Evolutionary conservation across 2,113 vertebrate species (phyloP).

Genomic region (Terrapene triunguis): DNA sequence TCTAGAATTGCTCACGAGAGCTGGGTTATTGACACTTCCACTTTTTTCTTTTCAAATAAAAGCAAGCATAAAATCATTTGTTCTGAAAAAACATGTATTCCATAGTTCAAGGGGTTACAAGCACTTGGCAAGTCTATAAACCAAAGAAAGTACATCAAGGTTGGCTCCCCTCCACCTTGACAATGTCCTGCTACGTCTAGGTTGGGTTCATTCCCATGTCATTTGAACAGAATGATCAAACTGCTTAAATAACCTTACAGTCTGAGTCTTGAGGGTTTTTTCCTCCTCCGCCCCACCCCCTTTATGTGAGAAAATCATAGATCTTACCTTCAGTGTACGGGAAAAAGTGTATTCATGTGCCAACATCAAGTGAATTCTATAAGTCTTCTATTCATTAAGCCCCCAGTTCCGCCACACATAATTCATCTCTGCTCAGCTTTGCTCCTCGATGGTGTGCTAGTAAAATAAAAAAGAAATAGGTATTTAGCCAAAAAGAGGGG

Average conservation of each 20-base stretch:
- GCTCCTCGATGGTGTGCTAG: constrained; percentile 82
- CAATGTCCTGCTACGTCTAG: constrained; percentile 17
- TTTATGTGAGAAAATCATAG: constrained; percentile 68
- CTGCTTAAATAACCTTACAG: constrained; percentile 37
- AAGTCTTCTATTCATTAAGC: constrained; percentile 82
- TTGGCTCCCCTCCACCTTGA: not conserved
- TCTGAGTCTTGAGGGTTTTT: constrained; percentile 36
- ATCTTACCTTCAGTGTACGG: constrained; percentile 70
- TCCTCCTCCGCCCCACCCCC: not conserved
- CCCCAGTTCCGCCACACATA: constrained; percentile 76
- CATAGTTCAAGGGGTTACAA: not conserved
- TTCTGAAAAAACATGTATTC: not conserved
- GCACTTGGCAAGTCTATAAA: not conserved
- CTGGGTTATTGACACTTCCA: not conserved
- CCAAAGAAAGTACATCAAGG: not conserved
- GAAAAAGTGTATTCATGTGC: constrained; percentile 82
- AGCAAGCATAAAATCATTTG: not conserved
- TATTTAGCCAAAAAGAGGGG: constrained; percentile 81
- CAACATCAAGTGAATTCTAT: constrained; percentile 84
- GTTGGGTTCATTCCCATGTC: constrained; percentile 31
- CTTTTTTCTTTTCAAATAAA: constrained; percentile 13
- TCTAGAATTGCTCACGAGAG: not conserved
- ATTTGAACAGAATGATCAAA: constrained; percentile 23
- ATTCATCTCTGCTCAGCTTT: constrained; percentile 81
- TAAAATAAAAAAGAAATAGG: constrained; percentile 73